phyloP scores from a whole-genome alignment of 2,797 vertebrate species.

The Eupleurogrammus muticus region DNA sequence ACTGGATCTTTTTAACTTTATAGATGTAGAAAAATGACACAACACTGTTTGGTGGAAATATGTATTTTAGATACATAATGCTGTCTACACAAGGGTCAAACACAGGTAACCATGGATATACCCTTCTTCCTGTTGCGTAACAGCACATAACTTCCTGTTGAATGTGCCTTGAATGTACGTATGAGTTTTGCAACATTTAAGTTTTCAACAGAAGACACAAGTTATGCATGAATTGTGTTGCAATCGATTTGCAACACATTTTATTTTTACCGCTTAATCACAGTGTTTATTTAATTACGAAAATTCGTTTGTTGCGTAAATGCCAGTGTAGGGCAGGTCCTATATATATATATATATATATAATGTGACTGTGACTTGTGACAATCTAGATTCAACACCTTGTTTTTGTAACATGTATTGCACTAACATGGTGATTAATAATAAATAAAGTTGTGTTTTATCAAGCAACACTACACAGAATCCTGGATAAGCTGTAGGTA shows the following conservation, averaged over 20 bases:
- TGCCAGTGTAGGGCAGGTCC: not conserved
- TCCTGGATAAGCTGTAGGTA: not conserved
- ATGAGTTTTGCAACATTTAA: conserved; percentile 58
- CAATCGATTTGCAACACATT: conserved; percentile 35
- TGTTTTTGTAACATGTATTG: not conserved
- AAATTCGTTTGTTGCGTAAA: not conserved
- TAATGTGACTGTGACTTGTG: not conserved
- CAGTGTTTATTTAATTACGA: conserved; percentile 5
- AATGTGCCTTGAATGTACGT: conserved; percentile 49
- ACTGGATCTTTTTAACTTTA: not conserved
- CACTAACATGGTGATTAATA: not conserved
- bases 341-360: no score
- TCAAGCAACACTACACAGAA: not conserved
- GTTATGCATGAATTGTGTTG: conserved; percentile 49
- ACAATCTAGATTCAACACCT: not conserved
- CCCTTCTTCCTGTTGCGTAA: conserved; percentile 68
- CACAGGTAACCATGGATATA: conserved; percentile 65
- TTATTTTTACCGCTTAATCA: conserved; percentile 25
- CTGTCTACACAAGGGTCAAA: conserved; percentile 45
- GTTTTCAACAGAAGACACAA: conserved; percentile 40
- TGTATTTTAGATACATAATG: conserved; percentile 33
- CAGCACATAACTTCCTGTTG: conserved; percentile 56
- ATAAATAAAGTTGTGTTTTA: not conserved
- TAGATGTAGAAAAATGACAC: conserved; percentile 24
- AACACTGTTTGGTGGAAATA: conserved; percentile 19